phyloP scores from a whole-genome alignment of 1,140 invertebrate genomes.

The Potamilus streckersoni region DNA sequence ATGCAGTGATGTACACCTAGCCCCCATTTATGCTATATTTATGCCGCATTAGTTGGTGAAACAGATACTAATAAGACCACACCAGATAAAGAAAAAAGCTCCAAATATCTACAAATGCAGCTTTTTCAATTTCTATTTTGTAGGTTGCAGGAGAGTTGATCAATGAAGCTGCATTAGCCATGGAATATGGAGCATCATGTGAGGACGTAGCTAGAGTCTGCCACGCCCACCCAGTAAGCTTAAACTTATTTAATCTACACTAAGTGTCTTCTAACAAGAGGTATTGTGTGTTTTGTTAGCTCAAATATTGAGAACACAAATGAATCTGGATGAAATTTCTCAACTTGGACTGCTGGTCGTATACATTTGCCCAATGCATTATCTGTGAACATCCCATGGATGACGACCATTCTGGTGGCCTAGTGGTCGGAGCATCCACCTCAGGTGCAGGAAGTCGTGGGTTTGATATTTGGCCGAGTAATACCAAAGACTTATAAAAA shows the following conservation, averaged over 20 bases:
- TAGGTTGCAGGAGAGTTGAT: slow-evolving; percentile 92
- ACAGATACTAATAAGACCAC: no score
- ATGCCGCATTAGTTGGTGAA: no score
- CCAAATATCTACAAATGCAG: no score
- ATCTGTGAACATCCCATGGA: background rate
- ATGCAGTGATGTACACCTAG: no score
- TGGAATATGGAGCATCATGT: slow-evolving; percentile 99
- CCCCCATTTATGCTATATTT: no score
- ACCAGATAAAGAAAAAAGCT: no score
- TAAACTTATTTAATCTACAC: background rate
- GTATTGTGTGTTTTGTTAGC: background rate
- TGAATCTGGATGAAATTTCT: background rate
- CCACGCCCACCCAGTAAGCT: slow-evolving; percentile 97
- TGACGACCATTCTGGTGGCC: no score
- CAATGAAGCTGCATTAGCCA: slow-evolving; percentile 96
- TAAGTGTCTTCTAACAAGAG: slow-evolving; percentile 22
- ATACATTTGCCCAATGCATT: background rate
- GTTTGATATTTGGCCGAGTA: no score
- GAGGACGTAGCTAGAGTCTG: slow-evolving; percentile 99
- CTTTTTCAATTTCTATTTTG: slow-evolving; percentile 26
- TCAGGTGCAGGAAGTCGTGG: no score
- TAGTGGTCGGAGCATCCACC: no score
- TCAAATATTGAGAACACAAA: background rate
- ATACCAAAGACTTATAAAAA: no score
- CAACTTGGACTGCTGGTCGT: background rate